A percentile compares a stretch with the other conserved stretches of the same genome.
phyloP scores from a whole-genome alignment of 2,797 vertebrate species.

The Leucoraja ocellata region DNA sequence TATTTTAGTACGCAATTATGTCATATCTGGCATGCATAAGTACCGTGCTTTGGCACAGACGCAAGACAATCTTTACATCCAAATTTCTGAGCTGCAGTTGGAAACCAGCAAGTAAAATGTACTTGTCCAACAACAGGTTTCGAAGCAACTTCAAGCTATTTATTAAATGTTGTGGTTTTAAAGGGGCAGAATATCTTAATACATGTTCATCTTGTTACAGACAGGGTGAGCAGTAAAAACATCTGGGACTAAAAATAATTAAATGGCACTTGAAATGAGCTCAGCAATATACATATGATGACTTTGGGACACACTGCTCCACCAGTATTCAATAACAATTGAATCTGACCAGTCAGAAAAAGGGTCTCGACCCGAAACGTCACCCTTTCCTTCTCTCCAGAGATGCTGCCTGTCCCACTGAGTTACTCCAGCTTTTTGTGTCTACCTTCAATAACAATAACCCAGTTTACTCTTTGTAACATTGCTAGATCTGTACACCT shows the following conservation, averaged over 20 bases:
- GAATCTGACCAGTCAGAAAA: too few relatives aligned
- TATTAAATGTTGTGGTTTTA: neutral
- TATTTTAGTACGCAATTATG: neutral
- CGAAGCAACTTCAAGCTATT: neutral
- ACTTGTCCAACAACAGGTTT: neutral
- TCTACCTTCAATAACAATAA: neutral
- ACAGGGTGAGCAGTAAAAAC: neutral
- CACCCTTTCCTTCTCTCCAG: too few relatives aligned
- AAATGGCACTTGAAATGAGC: neutral
- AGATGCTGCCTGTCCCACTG: too few relatives aligned
- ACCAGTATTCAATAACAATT: neutral
- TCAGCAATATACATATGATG: neutral
- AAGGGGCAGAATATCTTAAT: neutral
- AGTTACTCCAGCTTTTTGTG: too few relatives aligned
- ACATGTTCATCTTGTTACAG: neutral
- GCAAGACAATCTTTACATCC: neutral
- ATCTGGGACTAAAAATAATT: neutral
- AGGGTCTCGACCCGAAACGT: too few relatives aligned
- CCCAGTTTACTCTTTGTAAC: neutral
- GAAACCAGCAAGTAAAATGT: neutral
- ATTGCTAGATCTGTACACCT: neutral
- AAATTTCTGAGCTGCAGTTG: neutral
- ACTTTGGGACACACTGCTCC: neutral
- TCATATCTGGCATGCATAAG: neutral
- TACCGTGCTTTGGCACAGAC: neutral